Base-by-base conservation (phyloP, 2,888 invertebrate species). In the Trissolcus japonicus region DNA sequence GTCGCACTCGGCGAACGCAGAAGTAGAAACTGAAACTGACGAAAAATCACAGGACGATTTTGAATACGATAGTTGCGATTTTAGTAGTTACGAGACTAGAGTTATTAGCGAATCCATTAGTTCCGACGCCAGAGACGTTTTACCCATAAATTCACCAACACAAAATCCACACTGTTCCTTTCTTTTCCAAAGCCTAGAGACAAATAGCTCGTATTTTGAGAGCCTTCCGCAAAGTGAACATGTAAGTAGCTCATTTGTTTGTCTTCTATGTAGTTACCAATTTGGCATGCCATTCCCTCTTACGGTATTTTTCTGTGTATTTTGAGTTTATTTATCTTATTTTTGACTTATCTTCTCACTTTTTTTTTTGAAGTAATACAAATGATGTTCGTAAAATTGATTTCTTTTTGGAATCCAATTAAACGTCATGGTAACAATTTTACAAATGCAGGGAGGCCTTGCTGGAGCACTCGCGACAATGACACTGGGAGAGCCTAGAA, bases 381-480 rank as follows among this genome's bases (percentile, higher is more conserved):
- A 14, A 9, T 11, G 9, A 35, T 9, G 11, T 35, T 35, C 6
- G 1, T 35, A 1, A 35, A 6, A 25, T 25, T 25, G 25, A 25
- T 35, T 35, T 35, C 35, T 11, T 35, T 35, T 35, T 35, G 35
- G 35, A 9, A 11, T 35, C 1, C 11, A 11, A 35, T 35, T 35
- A 35, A 35, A 35, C 7, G 35, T 35, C 9, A 6, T 11, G 35
- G 35, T 35, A 35, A 35, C 7, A 35, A 35, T 46, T 14, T 46
- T 46, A 46, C 16, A 16, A 3, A 51, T 74, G 19, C 92, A 97
- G 97, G 93, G 93, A 89, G 97, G 96, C 73, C 92, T 97, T 76
- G 96, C 96, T 77, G 96, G 95, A 83, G 95, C 95, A 78, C 91
- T 97, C 83, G 94, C 97, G 25, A 92, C 94, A 87, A 90, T 97